Percentiles rank a stretch among this genome's conserved stretches.
Evolutionary conservation across 1,140 invertebrate genomes (phyloP).

Genomic region (Drosophila parabipectinata): DNA sequence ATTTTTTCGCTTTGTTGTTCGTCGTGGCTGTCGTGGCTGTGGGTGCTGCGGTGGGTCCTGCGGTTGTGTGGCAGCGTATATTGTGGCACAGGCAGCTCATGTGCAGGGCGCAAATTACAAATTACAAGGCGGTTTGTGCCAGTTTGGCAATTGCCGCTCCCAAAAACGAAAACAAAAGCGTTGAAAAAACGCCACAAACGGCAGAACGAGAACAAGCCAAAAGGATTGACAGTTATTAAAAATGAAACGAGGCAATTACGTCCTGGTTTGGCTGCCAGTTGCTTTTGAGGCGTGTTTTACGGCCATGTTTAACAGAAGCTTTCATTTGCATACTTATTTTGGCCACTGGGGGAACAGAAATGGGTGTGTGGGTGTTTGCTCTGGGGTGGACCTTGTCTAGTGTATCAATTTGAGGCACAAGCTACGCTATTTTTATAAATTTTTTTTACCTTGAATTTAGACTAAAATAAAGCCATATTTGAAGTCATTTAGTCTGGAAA

Average conservation of each 20-base stretch:
- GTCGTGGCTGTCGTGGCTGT: slow-evolving; percentile 28
- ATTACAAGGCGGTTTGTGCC: slow-evolving; percentile 64
- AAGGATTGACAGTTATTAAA: slow-evolving; percentile 81
- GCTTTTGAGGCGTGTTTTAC: slow-evolving; percentile 65
- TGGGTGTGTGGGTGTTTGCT: background rate
- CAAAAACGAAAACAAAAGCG: slow-evolving; percentile 33
- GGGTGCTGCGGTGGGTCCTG: slow-evolving; percentile 24
- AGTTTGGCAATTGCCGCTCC: slow-evolving; percentile 71
- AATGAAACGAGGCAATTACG: slow-evolving; percentile 80
- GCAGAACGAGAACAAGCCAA: slow-evolving; percentile 40
- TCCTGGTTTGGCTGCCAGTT: slow-evolving; percentile 62
- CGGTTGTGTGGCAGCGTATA: slow-evolving; percentile 33
- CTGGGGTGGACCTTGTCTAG: slow-evolving; percentile 14
- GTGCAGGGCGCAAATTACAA: slow-evolving; percentile 51
- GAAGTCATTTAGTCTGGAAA: no score
- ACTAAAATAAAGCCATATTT: no score
- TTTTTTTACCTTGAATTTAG: no score
- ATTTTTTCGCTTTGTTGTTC: slow-evolving; percentile 46
- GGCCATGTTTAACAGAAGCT: slow-evolving; percentile 73
- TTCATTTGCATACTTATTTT: slow-evolving; percentile 55
- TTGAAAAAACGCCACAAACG: background rate
- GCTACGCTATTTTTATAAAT: background rate
- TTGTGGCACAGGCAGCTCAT: slow-evolving; percentile 45
- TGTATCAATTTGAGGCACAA: background rate
- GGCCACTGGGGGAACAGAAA: background rate